Evolutionary conservation across 2,797 vertebrate genomes (phyloP).

Genomic region (Setipinna tenuifilis): DNA sequence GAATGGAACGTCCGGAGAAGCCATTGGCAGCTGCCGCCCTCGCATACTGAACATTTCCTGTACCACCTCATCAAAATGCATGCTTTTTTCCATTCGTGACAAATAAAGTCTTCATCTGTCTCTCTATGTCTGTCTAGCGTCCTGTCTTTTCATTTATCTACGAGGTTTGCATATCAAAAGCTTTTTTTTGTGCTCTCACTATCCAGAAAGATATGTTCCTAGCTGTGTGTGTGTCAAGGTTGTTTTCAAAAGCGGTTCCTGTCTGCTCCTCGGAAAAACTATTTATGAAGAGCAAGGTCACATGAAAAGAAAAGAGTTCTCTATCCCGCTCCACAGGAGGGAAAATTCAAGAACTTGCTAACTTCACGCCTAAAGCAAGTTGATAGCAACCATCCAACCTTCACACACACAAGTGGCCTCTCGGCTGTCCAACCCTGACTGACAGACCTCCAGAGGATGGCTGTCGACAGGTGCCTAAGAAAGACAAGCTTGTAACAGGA

Average conservation of each 20-base stretch:
- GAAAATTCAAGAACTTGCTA: neutral
- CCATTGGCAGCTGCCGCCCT: neutral
- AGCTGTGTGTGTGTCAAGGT: neutral
- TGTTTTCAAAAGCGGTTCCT: neutral
- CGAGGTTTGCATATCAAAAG: neutral
- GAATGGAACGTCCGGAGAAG: neutral
- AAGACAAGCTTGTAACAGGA: neutral
- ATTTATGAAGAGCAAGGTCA: neutral
- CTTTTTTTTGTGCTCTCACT: neutral
- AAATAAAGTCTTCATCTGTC: conserved; percentile 8
- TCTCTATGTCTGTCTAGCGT: neutral
- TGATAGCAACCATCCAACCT: neutral
- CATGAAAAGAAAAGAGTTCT: neutral
- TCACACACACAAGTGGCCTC: neutral
- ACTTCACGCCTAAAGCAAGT: neutral
- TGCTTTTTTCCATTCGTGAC: neutral
- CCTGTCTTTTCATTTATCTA: neutral
- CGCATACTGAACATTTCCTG: conserved; percentile 6
- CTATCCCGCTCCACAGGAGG: neutral
- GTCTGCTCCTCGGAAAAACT: neutral
- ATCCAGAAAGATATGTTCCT: neutral
- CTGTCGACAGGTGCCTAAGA: neutral
- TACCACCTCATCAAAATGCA: conserved; percentile 11
- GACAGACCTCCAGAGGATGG: neutral
- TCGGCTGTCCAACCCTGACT: neutral